Evolutionary conservation across 2,113 vertebrate genomes (phyloP).

Genomic region (Scomber scombrus): DNA sequence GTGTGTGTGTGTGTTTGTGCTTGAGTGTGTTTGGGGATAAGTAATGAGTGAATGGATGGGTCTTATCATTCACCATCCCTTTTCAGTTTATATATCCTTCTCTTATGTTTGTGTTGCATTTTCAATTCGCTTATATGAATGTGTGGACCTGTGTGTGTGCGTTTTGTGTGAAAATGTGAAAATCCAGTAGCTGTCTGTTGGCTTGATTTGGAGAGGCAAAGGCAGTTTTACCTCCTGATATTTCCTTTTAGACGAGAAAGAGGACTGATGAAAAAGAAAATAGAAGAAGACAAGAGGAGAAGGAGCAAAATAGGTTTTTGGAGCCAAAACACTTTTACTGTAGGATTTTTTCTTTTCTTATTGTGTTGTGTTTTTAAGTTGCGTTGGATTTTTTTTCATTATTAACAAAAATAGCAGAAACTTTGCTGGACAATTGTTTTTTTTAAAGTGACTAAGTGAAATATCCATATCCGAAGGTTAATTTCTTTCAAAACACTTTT

Average conservation of each 20-base stretch:
- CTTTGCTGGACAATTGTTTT: not conserved
- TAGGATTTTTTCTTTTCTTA: not conserved
- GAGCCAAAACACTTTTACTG: not conserved
- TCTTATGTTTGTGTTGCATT: constrained; percentile 24
- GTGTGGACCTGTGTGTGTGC: constrained; percentile 4
- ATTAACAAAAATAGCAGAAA: not conserved
- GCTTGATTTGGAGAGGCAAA: not conserved
- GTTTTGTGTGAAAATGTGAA: not conserved
- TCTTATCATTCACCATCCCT: constrained; percentile 53
- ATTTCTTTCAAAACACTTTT: not conserved
- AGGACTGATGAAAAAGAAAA: constrained; percentile 1
- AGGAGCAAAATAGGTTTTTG: not conserved
- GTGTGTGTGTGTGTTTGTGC: constrained; percentile 16
- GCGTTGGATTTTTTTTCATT: not conserved
- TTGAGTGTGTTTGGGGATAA: not conserved
- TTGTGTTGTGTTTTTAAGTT: not conserved
- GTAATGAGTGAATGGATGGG: constrained; percentile 40
- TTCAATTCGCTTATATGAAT: constrained; percentile 1
- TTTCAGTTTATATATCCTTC: constrained; percentile 50
- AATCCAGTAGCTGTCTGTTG: constrained; percentile 11
- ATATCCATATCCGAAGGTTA: not conserved
- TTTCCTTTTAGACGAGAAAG: not conserved
- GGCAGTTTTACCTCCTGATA: not conserved
- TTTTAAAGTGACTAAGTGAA: no score
- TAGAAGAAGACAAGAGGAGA: not conserved